Base-by-base conservation (phyloP, 2,888 invertebrate genomes). In the Heteromurus nitidus region DNA sequence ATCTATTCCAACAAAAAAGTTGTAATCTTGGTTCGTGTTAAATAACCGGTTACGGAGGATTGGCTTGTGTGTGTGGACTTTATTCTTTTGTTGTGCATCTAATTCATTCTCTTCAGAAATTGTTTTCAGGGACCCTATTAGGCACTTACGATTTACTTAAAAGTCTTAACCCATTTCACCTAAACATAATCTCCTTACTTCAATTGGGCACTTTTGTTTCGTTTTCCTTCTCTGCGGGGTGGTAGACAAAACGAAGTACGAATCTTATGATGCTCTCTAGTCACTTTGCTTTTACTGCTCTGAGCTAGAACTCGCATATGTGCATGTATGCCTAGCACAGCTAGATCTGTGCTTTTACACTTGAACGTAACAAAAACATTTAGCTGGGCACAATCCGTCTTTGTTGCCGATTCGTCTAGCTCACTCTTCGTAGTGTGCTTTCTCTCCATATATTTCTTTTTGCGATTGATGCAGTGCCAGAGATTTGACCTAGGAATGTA, bases 181-280 rank as follows among this genome's bases (percentile, higher is more conserved):
- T 62, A 62, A 62, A 16, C 31, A 47, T 73, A 62, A 73, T 73
- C 47, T 20, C 50, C 47, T 62, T 62, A 73, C 50, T 62, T 62
- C 30, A 60, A 70, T 70, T 36, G 24, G 30, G 22, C 30, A 53
- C 7, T 11, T 18, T n/a, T 20, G 53, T 53, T 11, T 53, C 2
- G 20, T 53, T 53, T 53, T 9, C 53, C 53, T 53, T 53, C 20
- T n/a, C n/a, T 44, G 13, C n/a, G n/a, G 44, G n/a, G 9, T n/a
- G 44, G 1, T 2, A 44, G 44, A 44, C 13, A 44, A 9, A 9
- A 9, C 13, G 44, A 44, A 9, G n/a, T n/a, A n/a, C n/a, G n/a
- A n/a, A 36, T 36, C 13, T 36, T 36, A 9, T 36, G 9, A 9
- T 13, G 13, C 36, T 36, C 36, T 36, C 36, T 13, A 7, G 36